phyloP scores from a whole-genome alignment of 1,140 invertebrate species.

The Ips nitidus region DNA sequence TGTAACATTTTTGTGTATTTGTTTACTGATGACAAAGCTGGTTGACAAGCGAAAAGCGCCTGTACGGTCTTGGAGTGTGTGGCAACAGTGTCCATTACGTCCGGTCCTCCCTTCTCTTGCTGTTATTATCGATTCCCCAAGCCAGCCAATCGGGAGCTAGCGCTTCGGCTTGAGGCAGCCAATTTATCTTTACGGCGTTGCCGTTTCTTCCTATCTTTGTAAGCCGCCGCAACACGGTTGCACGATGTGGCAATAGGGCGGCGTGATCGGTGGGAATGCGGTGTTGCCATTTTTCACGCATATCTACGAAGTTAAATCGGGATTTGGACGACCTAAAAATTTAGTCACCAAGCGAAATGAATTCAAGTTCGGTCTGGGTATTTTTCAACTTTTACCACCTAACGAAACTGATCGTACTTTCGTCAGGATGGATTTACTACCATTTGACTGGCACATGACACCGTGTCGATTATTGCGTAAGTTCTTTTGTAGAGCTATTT shows the following conservation, averaged over 20 bases:
- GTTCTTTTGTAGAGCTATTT: conserved; percentile 19
- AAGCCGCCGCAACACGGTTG: conserved; percentile 20
- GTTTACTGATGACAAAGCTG: conserved; percentile 48
- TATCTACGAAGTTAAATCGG: conserved; percentile 34
- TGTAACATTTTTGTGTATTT: conserved; percentile 46
- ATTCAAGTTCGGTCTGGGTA: conserved; percentile 30
- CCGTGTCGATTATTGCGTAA: conserved; percentile 21
- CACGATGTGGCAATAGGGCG: conserved; percentile 37
- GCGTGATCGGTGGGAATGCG: conserved; percentile 40
- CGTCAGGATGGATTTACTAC: conserved; percentile 31
- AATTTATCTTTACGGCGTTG: conserved; percentile 45
- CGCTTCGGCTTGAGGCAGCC: conserved; percentile 48
- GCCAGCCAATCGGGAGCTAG: conserved; percentile 49
- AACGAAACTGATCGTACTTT: conserved; percentile 14
- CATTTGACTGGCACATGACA: conserved; percentile 43
- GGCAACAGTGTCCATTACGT: conserved; percentile 42
- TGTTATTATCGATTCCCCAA: conserved; percentile 47
- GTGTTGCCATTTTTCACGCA: conserved; percentile 40
- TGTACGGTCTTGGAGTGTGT: conserved; percentile 35
- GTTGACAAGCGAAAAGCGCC: conserved; percentile 35
- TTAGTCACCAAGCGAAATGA: conserved; percentile 37
- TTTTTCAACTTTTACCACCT: conserved; percentile 25
- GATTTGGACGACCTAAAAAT: conserved; percentile 31
- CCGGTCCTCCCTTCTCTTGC: conserved; percentile 46
- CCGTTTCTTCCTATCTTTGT: conserved; percentile 31